Percentiles rank a stretch among this genome's conserved stretches.
Conservation (phyloP, 2,797 vertebrate genomes). For the Lutra lutra region DNA sequence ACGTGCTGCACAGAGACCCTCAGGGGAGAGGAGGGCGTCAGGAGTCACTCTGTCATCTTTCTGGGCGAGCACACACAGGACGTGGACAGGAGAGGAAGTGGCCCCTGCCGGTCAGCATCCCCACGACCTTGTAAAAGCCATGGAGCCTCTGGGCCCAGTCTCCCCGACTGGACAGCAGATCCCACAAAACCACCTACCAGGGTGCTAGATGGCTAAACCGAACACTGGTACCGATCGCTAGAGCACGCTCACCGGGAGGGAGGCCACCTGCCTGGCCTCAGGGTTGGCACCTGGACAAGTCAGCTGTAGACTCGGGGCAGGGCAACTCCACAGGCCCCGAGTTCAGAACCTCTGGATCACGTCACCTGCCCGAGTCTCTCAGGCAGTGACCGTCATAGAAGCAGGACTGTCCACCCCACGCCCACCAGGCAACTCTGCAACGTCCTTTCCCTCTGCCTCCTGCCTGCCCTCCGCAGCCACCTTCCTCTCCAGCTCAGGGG, state of each 20-base stretch:
- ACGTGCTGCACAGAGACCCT: too few relatives aligned
- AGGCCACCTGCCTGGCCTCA: background rate
- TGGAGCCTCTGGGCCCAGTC: background rate
- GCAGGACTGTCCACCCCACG: rapidly evolving
- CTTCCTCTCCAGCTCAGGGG: too few relatives aligned
- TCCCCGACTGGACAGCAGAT: rapidly evolving
- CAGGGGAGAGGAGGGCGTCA: background rate
- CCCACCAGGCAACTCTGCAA: rapidly evolving
- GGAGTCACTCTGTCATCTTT: background rate
- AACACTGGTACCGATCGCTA: rapidly evolving
- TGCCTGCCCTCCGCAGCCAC: background rate
- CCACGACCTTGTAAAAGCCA: background rate
- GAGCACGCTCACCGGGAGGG: background rate
- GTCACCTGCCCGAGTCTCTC: background rate
- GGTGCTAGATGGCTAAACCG: too few relatives aligned
- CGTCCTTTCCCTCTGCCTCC: background rate
- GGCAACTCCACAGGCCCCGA: rapidly evolving
- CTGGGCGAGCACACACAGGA: background rate
- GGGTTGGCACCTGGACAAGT: background rate
- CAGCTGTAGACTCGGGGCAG: rapidly evolving
- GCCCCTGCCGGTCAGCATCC: background rate
- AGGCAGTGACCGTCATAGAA: rapidly evolving
- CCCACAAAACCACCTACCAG: rapidly evolving
- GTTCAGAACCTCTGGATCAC: background rate
- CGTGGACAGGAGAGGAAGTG: background rate